phyloP scores from a whole-genome alignment of 2,888 invertebrate species.

The Venusia cambrica region DNA sequence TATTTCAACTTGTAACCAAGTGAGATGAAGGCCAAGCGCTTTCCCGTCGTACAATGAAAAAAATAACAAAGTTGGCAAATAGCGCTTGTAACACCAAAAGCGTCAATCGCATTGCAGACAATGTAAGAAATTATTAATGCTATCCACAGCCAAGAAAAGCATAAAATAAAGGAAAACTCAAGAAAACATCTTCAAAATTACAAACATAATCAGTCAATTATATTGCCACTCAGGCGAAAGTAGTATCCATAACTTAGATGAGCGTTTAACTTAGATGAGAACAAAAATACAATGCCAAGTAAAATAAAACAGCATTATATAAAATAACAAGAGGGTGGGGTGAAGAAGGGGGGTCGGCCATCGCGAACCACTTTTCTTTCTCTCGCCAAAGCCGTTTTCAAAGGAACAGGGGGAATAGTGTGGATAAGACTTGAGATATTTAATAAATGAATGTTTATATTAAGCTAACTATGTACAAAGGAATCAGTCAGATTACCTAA shows the following conservation, averaged over 20 bases:
- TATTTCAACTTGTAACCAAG: too few relatives aligned
- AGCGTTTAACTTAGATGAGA: constrained; percentile 31
- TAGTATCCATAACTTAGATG: constrained; percentile 27
- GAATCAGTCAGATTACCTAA: too few relatives aligned
- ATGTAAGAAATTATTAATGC: too few relatives aligned
- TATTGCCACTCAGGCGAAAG: constrained; percentile 4
- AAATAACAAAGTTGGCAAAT: too few relatives aligned
- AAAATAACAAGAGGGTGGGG: constrained; percentile 44
- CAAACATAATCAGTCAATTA: constrained; percentile 7
- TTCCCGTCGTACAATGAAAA: too few relatives aligned
- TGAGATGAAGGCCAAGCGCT: too few relatives aligned
- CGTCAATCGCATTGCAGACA: too few relatives aligned
- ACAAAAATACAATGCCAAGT: constrained; percentile 61
- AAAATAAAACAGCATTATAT: constrained; percentile 62
- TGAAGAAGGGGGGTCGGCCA: constrained; percentile 39
- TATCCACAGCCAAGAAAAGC: too few relatives aligned
- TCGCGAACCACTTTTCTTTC: constrained; percentile 66
- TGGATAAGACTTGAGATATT: constrained; percentile 51
- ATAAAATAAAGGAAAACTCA: background rate
- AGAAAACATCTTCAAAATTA: constrained; percentile 7
- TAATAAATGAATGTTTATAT: too few relatives aligned
- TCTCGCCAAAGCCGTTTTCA: constrained; percentile 60
- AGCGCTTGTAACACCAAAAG: too few relatives aligned
- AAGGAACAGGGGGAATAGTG: constrained; percentile 35
- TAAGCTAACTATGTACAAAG: too few relatives aligned